Evolutionary conservation across 2,113 vertebrate genomes (phyloP), one percentile per base, ranked within the genome.

Genomic region (Chaetura pelagica): DNA sequence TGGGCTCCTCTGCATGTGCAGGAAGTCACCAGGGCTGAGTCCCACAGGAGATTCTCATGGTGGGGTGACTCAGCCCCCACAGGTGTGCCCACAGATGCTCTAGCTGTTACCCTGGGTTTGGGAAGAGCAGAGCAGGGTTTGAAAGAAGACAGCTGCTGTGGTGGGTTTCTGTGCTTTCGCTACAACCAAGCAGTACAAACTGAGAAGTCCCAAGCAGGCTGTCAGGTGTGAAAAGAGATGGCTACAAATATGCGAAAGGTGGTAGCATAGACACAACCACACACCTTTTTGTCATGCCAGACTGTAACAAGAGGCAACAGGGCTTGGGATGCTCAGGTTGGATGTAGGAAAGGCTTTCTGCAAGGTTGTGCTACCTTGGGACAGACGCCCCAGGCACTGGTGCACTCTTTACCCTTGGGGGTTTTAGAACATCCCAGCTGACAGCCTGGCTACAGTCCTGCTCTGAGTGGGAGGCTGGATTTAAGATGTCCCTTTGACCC

Each of bases 251-350:
- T 15, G 0, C 0, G 2, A 27, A 66, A 21, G 6, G 42, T 51
- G 55, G 9, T 7, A 38, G 38, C 1, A 22, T 46, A 48, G 44
- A 63, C 42, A 32, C 29, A 78, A 44, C 14, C 22, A 18, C 72
- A 46, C 12, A 51, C 42, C 48, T 34, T 11, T 29, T 44, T 0
- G 0, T 15, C 0, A 0, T 46, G 57, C 29, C 66, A 49, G 62
- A 6, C 32, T 20, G 10, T n/a, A 64, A 48, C 48, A 48, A 72
- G 75, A 59, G 22, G 30, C 58, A 89, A 7, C 54, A 27, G 16
- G 55, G 29, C 15, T 24, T 2, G 6, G 44, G 26, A 68, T 16
- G 62, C 35, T 79, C 49, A 13, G 30, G 22, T 0, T 52, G 52
- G 66, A 29, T 5, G 18, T 2, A 40, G n/a, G n/a, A 55, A 75